These are phyloP conservation scores for Mobula birostris DNA, from an alignment of 2,113 vertebrate genomes.

Conservation along the genomic window DNA sequence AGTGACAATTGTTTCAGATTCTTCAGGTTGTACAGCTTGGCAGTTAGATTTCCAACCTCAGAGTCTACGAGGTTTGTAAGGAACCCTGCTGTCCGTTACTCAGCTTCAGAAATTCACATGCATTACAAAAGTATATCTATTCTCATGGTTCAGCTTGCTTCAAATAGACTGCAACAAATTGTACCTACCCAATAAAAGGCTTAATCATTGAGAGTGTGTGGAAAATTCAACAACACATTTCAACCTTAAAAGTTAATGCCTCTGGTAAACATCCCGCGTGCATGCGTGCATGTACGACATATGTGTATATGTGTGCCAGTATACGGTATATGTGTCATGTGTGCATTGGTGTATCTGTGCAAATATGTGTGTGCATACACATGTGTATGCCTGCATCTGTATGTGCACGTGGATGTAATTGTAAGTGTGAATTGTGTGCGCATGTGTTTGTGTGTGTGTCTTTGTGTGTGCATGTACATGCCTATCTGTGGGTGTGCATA, in stretches of 20 bases:
- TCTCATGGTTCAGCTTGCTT: constrained; percentile 47
- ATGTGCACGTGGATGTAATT: background rate
- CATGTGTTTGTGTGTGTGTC: background rate
- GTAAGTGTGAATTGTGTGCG: background rate
- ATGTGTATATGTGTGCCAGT: background rate
- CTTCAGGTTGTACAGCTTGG: constrained; percentile 41
- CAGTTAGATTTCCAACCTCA: constrained; percentile 24
- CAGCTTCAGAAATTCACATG: constrained; percentile 57
- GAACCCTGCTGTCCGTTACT: constrained; percentile 59
- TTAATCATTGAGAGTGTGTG: constrained; percentile 45
- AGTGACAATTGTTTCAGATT: constrained; percentile 51
- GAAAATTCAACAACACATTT: constrained; percentile 25
- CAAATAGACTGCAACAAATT: constrained; percentile 51
- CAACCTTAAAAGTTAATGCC: background rate
- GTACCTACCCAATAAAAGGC: constrained; percentile 67
- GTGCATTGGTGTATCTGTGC: no score
- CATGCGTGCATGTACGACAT: background rate
- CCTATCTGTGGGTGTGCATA: background rate
- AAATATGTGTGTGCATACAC: background rate
- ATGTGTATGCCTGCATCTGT: no score
- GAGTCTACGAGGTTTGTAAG: constrained; percentile 49
- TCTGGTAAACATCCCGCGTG: background rate
- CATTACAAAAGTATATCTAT: constrained; percentile 50
- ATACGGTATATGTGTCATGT: no score
- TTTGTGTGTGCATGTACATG: background rate